Base-by-base conservation (phyloP, 2,888 invertebrate genomes). In the Nemotelus pantherinus region DNA sequence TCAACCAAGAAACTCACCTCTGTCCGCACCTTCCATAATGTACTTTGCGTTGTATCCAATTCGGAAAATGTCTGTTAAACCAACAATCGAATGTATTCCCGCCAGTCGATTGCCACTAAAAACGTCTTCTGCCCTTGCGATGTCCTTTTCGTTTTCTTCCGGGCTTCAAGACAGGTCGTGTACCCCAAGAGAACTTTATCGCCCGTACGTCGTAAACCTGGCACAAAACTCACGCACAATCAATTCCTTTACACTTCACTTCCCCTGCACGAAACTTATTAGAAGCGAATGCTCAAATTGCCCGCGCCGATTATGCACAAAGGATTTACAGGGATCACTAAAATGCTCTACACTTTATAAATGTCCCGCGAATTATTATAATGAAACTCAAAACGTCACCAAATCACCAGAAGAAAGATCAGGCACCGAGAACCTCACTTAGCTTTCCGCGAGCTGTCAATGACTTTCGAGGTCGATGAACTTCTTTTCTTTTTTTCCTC, bases 401-500 rank as follows among this genome's bases (percentile, higher is more conserved):
- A 57, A 67, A 67, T 43, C 57, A 58, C 67, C 10, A 64, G 57
- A 76, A 76, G 55, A 76, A 7, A 48, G 47, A 53, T 43, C 55
- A 44, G 41, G 50, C 55, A 55, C 53, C 55, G 48, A 48, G 67
- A 39, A 6, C 58, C 58, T 9, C 58, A 25, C 63, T 63, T 43
- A 4, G 63, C 63, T 63, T 63, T 25, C 4, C 45, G 55, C 68
- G 44, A 77, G 72, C 77, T 79, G 79, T 79, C 79, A 79, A 71
- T 79, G 77, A 79, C 79, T 79, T 79, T 77, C 77, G 79, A 77
- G 79, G 77, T 79, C 79, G 77, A 79, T 77, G 79, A 79, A 79
- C 79, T 68, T 71, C 57, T 79, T 76, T 76, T 76, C 76, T 67
- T 76, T 65, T 76, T 75, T 75, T 47, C 53, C 65, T 50, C 44